These are phyloP conservation scores for Diachrysia chrysitis DNA, from an alignment of 2,888 invertebrate genomes.

Conservation along the genomic window DNA sequence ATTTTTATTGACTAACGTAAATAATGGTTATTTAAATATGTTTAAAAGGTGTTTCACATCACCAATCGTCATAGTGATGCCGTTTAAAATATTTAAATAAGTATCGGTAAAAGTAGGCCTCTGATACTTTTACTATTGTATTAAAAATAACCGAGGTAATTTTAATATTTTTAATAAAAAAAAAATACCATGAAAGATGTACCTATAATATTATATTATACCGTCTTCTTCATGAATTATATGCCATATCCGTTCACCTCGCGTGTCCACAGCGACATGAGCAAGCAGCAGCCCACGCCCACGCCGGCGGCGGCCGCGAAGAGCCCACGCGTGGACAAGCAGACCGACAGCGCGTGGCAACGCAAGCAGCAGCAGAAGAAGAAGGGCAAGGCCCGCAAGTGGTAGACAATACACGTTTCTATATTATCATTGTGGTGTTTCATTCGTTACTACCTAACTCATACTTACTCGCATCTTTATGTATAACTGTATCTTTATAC, in stretches of 20 bases:
- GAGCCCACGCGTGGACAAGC: constrained; percentile 90
- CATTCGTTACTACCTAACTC: constrained; percentile 21
- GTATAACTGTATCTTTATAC: background rate
- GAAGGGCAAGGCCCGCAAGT: constrained; percentile 90
- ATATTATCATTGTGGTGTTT: constrained; percentile 39
- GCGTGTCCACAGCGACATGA: constrained; percentile 88
- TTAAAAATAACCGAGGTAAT: too few species aligned
- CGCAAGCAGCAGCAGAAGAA: constrained; percentile 93
- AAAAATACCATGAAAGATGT: too few species aligned
- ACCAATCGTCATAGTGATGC: too few species aligned
- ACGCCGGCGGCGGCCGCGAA: constrained; percentile 78
- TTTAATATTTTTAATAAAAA: too few species aligned
- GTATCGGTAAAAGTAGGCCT: too few species aligned
- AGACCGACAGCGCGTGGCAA: constrained; percentile 91
- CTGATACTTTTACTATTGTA: too few species aligned
- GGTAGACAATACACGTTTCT: constrained; percentile 69
- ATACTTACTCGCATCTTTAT: background rate
- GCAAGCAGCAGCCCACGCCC: constrained; percentile 86
- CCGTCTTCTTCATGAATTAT: too few species aligned
- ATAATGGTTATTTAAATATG: too few species aligned
- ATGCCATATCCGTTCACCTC: background rate
- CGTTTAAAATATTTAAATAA: too few species aligned
- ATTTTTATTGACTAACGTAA: too few species aligned
- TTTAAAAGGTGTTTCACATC: too few species aligned
- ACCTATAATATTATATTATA: too few species aligned